phyloP scores from a whole-genome alignment of 2,113 vertebrate genomes.

The Xiphophorus couchianus region DNA sequence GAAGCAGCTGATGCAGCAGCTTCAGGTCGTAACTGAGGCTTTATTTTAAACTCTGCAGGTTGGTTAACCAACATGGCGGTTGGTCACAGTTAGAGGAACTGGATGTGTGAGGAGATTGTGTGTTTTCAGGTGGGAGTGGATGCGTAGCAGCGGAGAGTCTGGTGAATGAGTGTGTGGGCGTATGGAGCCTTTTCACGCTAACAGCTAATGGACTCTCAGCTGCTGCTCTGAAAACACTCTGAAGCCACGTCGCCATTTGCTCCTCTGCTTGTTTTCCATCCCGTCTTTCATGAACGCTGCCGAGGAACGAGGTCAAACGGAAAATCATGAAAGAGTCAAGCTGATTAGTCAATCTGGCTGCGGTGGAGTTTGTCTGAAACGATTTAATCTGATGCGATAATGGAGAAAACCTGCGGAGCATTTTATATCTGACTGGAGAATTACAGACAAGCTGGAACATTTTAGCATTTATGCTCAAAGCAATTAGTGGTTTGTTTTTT shows the following conservation, averaged over 20 bases:
- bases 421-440: too few species aligned
- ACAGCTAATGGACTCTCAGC: conserved; percentile 43
- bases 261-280: neutral
- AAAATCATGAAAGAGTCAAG: neutral
- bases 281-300: conserved; percentile 10
- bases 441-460: too few species aligned
- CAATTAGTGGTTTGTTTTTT: too few species aligned
- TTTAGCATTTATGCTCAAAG: too few species aligned
- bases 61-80: too few species aligned
- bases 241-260: conserved; percentile 1
- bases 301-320: neutral
- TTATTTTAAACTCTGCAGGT: neutral
- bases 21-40: too few species aligned
- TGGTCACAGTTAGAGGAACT: neutral
- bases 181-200: conserved; percentile 32
- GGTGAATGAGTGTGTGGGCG: conserved; percentile 34
- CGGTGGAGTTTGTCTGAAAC: neutral
- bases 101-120: conserved; percentile 5
- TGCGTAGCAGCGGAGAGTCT: conserved; percentile 11
- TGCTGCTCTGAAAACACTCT: conserved; percentile 26
- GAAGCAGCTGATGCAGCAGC: too few species aligned
- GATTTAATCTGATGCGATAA: neutral
- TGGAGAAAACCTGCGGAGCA: neutral
- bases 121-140: conserved; percentile 13
- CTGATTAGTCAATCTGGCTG: neutral